A percentile compares a stretch with the other conserved stretches of the same genome.
phyloP scores from a whole-genome alignment of 30 jellyfish, hydroid and myxozoan species.

The Sanderia malayensis region DNA sequence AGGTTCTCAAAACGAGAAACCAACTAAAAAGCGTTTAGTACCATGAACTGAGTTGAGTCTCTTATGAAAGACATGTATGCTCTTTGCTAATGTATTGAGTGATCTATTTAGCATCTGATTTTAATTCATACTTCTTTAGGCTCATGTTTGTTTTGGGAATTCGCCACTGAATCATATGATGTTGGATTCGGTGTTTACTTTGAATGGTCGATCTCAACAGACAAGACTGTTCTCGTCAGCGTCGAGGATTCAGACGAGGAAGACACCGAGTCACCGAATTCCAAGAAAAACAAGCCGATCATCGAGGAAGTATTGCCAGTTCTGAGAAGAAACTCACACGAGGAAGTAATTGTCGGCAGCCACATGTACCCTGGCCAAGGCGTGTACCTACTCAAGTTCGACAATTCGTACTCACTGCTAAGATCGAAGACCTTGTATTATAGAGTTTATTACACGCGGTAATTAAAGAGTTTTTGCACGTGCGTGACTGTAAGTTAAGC shows the following conservation, averaged over 20 bases:
- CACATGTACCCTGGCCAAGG: constrained; percentile 99
- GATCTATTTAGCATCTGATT: no score
- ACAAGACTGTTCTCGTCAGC: constrained; percentile 45
- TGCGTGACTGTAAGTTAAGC: no score
- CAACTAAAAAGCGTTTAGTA: no score
- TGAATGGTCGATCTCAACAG: constrained; percentile 75
- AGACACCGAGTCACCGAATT: constrained; percentile 27
- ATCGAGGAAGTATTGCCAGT: constrained; percentile 90
- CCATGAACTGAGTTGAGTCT: no score
- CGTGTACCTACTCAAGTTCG: constrained; percentile 81
- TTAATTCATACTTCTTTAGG: no score
- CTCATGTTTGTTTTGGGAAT: constrained; percentile 95
- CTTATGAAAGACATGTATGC: no score
- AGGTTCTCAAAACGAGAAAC: no score
- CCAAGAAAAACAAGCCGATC: constrained; percentile 40
- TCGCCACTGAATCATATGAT: constrained; percentile 91
- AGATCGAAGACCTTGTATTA: constrained; percentile 90
- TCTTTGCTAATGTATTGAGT: no score
- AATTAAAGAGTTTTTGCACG: no score
- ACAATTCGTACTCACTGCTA: constrained; percentile 88
- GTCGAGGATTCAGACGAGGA: constrained; percentile 62
- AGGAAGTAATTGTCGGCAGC: constrained; percentile 93
- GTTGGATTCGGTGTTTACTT: constrained; percentile 93
- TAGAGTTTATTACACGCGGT: constrained; percentile 92
- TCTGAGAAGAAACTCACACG: constrained; percentile 91